Base-by-base conservation (phyloP, 2,113 vertebrate genomes). In the Ondatra zibethicus region DNA sequence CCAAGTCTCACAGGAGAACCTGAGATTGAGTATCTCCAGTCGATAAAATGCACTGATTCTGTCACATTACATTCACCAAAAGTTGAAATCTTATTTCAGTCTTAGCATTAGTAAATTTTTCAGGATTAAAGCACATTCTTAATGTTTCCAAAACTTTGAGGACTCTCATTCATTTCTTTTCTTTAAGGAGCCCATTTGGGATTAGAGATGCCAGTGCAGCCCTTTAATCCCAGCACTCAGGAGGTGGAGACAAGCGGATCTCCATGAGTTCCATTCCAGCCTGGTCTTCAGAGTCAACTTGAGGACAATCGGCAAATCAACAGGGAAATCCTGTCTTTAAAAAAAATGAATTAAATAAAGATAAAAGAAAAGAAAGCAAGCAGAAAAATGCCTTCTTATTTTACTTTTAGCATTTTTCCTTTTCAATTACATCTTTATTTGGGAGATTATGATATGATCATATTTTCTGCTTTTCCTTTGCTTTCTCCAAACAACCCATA, bases 1-100 rank as follows among this genome's bases (percentile, higher is more conserved):
- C 45, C 4, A 47, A 47, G 45, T 47, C 45, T 47, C 45, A 47
- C 45, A 47, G 4, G 45, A 47, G 45, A 47, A 47, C 45, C 45
- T 47, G 77, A 19, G 5, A 52, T 16, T 52, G 68, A 16, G 36
- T 76, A 52, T 90, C 73, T 77, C 50, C 31, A 85, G 23, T 36
- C 72, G 84, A 55, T 88, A 75, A 73, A 93, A 55, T 42, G 77
- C 21, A 45, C 25, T 82, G 52, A 19, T 86, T 93, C 95, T 84
- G 5, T 95, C 50, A 70, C 52, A 87, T n/a, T 52, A 89, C 5
- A 80, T 77, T 55, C 68, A 88, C 14, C 31, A 75, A 90, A 77
- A 90, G 21, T 29, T 85, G 27, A 96, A 95, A 81, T 85, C 84
- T 89, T 94, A 80, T 90, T 95, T 95, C 45, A 4, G 0, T 91